phyloP scores from a whole-genome alignment of 2,888 invertebrate genomes.

The Corythucha ciliata region DNA sequence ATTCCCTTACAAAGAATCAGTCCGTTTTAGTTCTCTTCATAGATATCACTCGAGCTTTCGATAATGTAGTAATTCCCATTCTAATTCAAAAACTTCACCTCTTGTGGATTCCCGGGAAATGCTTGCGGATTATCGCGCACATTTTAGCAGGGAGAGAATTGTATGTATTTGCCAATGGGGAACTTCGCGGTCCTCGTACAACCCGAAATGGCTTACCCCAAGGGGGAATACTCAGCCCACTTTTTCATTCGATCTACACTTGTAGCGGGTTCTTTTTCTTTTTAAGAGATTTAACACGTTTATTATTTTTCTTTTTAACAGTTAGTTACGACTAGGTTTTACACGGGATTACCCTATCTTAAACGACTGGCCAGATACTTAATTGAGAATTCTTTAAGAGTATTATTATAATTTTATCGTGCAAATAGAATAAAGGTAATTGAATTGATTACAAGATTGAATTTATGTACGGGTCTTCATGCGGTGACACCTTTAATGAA shows the following conservation, averaged over 20 bases:
- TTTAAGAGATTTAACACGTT: too few species aligned
- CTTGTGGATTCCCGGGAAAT: slow-evolving; percentile 3
- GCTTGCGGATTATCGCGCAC: background rate
- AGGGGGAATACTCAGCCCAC: slow-evolving; percentile 4
- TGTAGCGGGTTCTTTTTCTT: too few species aligned
- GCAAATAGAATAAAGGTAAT: too few species aligned
- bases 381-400: too few species aligned
- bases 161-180: background rate
- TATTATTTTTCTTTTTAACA: too few species aligned
- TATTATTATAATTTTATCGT: too few species aligned
- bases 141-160: background rate
- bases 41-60: slow-evolving; percentile 10
- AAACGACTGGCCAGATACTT: too few species aligned
- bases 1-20: slow-evolving; percentile 2
- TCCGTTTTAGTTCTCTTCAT: slow-evolving; percentile 7
- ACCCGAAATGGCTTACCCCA: slow-evolving; percentile 4
- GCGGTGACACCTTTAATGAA: too few species aligned
- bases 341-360: too few species aligned
- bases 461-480: too few species aligned
- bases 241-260: background rate
- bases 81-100: background rate
- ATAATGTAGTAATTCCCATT: slow-evolving; percentile 1
- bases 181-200: background rate
- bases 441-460: too few species aligned
- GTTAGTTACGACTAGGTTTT: too few species aligned